Percentiles rank a stretch among this genome's conserved stretches.
Conservation (phyloP, 2,113 vertebrate species). For the Donacobius atricapilla region DNA sequence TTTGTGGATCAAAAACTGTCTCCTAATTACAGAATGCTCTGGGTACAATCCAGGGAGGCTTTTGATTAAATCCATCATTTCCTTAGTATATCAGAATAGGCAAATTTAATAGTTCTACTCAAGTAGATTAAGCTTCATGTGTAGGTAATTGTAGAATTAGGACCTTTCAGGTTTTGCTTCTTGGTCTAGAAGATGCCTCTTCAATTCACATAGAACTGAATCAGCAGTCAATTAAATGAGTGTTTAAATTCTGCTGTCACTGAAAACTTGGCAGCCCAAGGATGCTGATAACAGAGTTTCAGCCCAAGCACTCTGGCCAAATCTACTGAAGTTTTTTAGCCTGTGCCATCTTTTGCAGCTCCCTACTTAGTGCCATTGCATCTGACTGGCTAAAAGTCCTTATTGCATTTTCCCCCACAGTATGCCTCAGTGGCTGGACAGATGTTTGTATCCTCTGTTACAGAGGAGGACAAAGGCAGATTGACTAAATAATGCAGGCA, state of each 20-base stretch:
- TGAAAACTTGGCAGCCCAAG: slow-evolving; percentile 40
- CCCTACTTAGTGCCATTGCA: background rate
- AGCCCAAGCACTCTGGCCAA: slow-evolving; percentile 5
- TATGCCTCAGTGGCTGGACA: background rate
- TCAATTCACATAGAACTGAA: slow-evolving; percentile 38
- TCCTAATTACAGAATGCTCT: background rate
- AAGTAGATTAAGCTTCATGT: background rate
- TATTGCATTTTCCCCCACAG: background rate
- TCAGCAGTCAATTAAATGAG: slow-evolving; percentile 48
- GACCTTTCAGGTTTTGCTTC: background rate
- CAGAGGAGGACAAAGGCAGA: background rate
- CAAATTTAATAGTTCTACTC: background rate
- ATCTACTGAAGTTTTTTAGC: slow-evolving; percentile 8
- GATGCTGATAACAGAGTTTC: slow-evolving; percentile 40
- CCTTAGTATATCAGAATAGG: background rate
- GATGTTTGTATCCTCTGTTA: background rate
- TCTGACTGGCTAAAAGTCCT: background rate
- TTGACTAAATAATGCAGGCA: background rate
- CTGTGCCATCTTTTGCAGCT: background rate
- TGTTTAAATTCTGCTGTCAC: slow-evolving; percentile 49
- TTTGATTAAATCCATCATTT: background rate
- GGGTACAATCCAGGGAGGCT: background rate
- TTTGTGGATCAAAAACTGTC: background rate
- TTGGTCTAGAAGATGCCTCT: background rate
- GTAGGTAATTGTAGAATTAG: background rate